Evolutionary conservation across 1,140 invertebrate species (phyloP).

Genomic region (Apis florea): DNA sequence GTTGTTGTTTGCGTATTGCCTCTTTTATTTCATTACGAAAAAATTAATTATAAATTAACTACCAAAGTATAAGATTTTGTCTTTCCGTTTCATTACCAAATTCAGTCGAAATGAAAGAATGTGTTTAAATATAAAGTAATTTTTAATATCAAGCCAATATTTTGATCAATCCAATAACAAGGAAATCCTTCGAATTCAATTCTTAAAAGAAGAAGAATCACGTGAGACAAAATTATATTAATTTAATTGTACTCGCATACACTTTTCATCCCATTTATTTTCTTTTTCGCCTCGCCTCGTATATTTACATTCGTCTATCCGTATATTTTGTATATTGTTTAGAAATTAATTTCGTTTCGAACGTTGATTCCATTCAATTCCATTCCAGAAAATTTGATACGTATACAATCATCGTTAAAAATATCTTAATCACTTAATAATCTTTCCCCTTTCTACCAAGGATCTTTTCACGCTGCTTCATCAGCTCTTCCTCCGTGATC

Average conservation of each 20-base stretch:
- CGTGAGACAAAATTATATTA: background rate
- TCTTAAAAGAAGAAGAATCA: too few relatives aligned
- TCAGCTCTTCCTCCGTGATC: constrained; percentile 71
- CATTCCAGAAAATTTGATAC: background rate
- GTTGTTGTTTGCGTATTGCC: too few relatives aligned
- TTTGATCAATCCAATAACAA: too few relatives aligned
- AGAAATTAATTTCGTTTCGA: background rate
- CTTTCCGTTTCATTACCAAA: too few relatives aligned
- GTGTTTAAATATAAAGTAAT: too few relatives aligned
- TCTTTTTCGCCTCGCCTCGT: background rate
- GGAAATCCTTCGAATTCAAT: too few relatives aligned
- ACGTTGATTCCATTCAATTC: background rate
- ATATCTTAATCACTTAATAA: constrained; percentile 31
- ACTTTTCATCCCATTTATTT: background rate
- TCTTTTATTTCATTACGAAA: too few relatives aligned
- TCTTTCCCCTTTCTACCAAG: constrained; percentile 67
- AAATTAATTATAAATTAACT: too few relatives aligned
- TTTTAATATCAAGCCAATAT: too few relatives aligned
- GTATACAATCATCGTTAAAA: background rate
- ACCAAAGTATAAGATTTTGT: too few relatives aligned
- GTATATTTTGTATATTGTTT: background rate
- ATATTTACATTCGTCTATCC: constrained; percentile 1
- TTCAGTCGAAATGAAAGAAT: too few relatives aligned
- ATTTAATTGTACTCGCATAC: background rate
- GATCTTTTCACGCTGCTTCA: constrained; percentile 70